Evolutionary conservation across 2,888 invertebrate genomes (phyloP).

Genomic region (Chaitophorus viminalis): DNA sequence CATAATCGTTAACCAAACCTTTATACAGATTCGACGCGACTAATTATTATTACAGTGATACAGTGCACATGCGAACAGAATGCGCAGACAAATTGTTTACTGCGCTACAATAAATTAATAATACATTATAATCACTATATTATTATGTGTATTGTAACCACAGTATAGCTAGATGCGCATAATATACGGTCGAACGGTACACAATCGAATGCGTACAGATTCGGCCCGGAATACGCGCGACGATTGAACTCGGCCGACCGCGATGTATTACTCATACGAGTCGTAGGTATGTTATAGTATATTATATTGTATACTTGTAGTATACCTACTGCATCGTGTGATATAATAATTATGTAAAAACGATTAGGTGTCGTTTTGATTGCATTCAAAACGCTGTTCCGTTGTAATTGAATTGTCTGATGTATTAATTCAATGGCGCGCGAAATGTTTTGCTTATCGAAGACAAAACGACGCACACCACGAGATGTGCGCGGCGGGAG

Average conservation of each 20-base stretch:
- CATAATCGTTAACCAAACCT: background rate
- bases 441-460: constrained; percentile 1
- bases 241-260: no score
- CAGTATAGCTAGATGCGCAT: no score
- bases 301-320: no score
- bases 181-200: constrained; percentile 25
- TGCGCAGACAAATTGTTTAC: background rate
- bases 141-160: no score
- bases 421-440: constrained; percentile 16
- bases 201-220: no score
- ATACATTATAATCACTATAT: no score
- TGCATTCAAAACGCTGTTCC: constrained; percentile 36
- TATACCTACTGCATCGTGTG: no score
- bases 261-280: no score
- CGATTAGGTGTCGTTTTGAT: constrained; percentile 33
- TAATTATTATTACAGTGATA: background rate
- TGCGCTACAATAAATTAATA: background rate
- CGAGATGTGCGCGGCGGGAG: constrained; percentile 17
- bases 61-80: background rate
- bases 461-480: constrained; percentile 34
- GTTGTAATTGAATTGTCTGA: constrained; percentile 13
- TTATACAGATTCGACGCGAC: background rate
- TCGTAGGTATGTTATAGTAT: no score
- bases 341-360: background rate
- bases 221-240: background rate